phyloP scores from a whole-genome alignment of 2,888 invertebrate species.

The Tachina grossa region DNA sequence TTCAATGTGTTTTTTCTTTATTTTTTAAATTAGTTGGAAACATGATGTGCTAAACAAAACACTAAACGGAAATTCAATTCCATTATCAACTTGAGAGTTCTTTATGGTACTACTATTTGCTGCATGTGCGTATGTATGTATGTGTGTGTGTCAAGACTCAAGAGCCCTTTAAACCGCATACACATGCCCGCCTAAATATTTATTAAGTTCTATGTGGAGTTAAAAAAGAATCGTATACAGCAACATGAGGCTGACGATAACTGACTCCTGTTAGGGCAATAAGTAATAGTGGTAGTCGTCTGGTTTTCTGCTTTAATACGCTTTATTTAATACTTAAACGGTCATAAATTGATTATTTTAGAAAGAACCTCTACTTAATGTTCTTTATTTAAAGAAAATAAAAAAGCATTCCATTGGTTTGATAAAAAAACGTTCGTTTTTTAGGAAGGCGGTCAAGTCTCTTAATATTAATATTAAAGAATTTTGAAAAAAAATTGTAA shows the following conservation, averaged over 20 bases:
- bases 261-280: constrained; percentile 52
- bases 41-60: constrained; percentile 65
- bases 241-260: constrained; percentile 40
- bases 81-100: constrained; percentile 62
- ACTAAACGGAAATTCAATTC: constrained; percentile 68
- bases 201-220: constrained; percentile 52
- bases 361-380: constrained; percentile 31
- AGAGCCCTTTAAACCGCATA: constrained; percentile 57
- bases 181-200: constrained; percentile 31
- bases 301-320: constrained; percentile 49
- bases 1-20: constrained; percentile 12
- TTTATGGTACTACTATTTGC: constrained; percentile 10
- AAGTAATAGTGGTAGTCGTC: constrained; percentile 49
- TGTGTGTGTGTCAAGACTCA: constrained; percentile 20
- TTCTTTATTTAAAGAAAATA: not conserved
- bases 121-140: not conserved
- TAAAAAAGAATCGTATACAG: not conserved
- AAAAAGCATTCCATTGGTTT: constrained; percentile 11
- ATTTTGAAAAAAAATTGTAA: constrained; percentile 30
- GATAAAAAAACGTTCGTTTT: constrained; percentile 1
- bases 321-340: constrained; percentile 64
- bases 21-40: constrained; percentile 64
- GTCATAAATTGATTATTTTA: constrained; percentile 66
- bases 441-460: not conserved
- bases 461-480: not conserved